These are phyloP conservation scores for Torymus aiolomorphi DNA, from an alignment of 2,888 invertebrate genomes.

Conservation along the genomic window DNA sequence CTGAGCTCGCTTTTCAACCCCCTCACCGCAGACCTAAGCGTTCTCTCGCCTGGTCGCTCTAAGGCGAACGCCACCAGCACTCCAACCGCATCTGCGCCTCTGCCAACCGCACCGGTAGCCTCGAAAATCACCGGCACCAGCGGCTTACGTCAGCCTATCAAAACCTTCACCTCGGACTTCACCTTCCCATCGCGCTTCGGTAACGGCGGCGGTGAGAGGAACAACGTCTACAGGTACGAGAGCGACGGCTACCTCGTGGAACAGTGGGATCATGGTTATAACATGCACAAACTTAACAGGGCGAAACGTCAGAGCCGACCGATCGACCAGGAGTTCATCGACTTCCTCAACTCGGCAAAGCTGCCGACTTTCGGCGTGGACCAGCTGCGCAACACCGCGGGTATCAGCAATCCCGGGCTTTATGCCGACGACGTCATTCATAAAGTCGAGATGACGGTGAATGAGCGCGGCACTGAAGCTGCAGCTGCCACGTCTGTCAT, in stretches of 20 bases:
- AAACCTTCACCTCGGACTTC: neutral
- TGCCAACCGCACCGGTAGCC: no score
- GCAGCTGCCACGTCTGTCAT: slow-evolving; percentile 81
- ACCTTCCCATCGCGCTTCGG: slow-evolving; percentile 8
- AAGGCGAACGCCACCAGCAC: no score
- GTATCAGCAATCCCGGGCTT: slow-evolving; percentile 79
- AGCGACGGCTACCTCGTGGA: slow-evolving; percentile 65
- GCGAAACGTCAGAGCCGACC: slow-evolving; percentile 65
- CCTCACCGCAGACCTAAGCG: slow-evolving; percentile 81
- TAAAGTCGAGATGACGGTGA: slow-evolving; percentile 81
- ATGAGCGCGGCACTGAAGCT: slow-evolving; percentile 84
- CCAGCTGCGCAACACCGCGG: slow-evolving; percentile 68
- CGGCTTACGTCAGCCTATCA: slow-evolving; percentile 7
- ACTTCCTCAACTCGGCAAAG: slow-evolving; percentile 61
- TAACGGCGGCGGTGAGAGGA: slow-evolving; percentile 20
- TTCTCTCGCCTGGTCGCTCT: slow-evolving; percentile 76
- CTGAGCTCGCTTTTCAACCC: slow-evolving; percentile 81
- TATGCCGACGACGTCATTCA: slow-evolving; percentile 81
- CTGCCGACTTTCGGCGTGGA: slow-evolving; percentile 68
- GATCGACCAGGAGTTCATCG: slow-evolving; percentile 64
- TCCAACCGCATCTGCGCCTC: no score
- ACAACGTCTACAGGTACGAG: slow-evolving; percentile 65
- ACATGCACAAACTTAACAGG: slow-evolving; percentile 57
- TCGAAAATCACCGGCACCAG: neutral
- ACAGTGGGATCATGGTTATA: slow-evolving; percentile 69